Conservation (phyloP, 2,888 invertebrate genomes). For the Acronicta leporina region DNA sequence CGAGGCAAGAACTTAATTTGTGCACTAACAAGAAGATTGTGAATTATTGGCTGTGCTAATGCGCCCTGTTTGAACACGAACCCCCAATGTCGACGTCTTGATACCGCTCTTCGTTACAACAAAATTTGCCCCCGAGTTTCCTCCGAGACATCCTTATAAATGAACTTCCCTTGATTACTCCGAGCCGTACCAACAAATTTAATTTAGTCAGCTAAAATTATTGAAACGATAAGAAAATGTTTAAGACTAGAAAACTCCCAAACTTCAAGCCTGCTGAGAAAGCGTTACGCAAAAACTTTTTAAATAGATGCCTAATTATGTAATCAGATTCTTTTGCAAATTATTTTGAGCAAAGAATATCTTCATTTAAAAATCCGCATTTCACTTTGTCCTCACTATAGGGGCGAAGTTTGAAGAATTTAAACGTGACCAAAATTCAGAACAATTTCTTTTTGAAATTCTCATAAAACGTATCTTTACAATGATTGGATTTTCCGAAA, state of each 20-base stretch:
- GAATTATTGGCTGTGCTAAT: conserved; percentile 76
- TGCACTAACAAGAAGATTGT: conserved; percentile 79
- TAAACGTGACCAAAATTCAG: conserved; percentile 69
- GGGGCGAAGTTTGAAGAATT: conserved; percentile 63
- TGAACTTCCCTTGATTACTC: conserved; percentile 38
- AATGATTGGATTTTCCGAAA: conserved; percentile 19
- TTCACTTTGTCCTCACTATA: conserved; percentile 61
- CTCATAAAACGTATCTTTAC: conserved; percentile 17
- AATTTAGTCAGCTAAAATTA: conserved; percentile 33
- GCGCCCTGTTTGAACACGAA: conserved; percentile 54
- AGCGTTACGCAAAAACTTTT: conserved; percentile 33
- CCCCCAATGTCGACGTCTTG: conserved; percentile 28
- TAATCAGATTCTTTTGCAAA: conserved; percentile 49
- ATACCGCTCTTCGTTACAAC: conserved; percentile 35
- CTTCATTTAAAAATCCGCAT: conserved; percentile 59
- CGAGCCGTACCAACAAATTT: conserved; percentile 26
- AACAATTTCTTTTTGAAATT: conserved; percentile 30
- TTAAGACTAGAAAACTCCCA: conserved; percentile 12
- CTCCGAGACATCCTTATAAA: conserved; percentile 27
- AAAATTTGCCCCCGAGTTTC: conserved; percentile 30
- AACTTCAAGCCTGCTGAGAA: conserved; percentile 33
- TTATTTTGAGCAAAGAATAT: conserved; percentile 54
- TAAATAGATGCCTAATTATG: conserved; percentile 47
- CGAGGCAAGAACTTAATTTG: conserved; percentile 77
- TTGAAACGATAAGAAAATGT: conserved; percentile 30